phyloP scores from a whole-genome alignment of 30 jellyfish, hydroid and myxozoan genomes.

The Aurelia aurita region DNA sequence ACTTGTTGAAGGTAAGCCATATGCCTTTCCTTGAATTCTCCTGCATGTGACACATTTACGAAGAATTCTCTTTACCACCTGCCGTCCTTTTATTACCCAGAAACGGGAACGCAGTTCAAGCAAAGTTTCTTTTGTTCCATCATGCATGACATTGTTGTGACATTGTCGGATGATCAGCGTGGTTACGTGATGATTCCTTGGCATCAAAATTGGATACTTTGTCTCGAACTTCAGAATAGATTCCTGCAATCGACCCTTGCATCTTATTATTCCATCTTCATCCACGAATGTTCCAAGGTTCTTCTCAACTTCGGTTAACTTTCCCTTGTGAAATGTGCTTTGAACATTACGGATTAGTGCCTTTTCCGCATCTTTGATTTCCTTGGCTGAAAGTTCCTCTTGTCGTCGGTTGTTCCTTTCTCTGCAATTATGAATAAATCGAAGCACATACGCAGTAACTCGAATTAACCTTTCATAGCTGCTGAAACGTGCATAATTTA shows the following conservation, averaged over 20 bases:
- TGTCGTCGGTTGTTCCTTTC: not conserved
- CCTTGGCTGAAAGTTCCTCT: constrained; percentile 5
- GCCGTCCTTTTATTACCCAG: too few species aligned
- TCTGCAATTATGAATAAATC: constrained; percentile 13
- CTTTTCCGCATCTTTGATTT: not conserved
- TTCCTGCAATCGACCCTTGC: constrained; percentile 31
- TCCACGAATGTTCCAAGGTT: constrained; percentile 25
- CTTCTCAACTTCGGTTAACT: not conserved
- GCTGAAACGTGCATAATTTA: too few species aligned
- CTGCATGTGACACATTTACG: too few species aligned
- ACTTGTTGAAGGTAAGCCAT: too few species aligned
- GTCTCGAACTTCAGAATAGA: constrained; percentile 26
- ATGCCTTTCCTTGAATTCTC: too few species aligned
- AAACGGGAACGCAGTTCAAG: too few species aligned
- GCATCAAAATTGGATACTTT: too few species aligned
- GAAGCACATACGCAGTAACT: constrained; percentile 34
- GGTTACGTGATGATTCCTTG: too few species aligned
- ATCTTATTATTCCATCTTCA: constrained; percentile 15
- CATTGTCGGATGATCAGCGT: too few species aligned
- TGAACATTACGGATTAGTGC: not conserved
- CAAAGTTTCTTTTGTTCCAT: too few species aligned
- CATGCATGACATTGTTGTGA: too few species aligned
- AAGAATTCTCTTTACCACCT: too few species aligned
- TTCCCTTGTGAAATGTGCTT: not conserved
- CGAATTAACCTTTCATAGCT: not conserved